A percentile compares a stretch with the other conserved stretches of the same genome.
Evolutionary conservation across 1,140 invertebrate genomes (phyloP).

Genomic region (Calosoma granatense): DNA sequence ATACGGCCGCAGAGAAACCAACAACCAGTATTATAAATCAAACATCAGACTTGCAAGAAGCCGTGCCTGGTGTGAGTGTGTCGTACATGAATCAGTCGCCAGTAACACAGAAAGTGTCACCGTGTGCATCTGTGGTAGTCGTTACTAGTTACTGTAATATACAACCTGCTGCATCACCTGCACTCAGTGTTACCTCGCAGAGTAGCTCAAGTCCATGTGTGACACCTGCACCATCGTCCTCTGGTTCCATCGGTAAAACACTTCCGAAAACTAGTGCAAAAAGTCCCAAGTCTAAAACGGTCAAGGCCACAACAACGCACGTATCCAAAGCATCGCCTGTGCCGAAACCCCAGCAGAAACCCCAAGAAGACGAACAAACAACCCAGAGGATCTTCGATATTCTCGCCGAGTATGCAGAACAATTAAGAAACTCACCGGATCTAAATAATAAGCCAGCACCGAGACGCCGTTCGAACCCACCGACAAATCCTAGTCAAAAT

Average conservation of each 20-base stretch:
- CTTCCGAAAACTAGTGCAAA: conserved; percentile 44
- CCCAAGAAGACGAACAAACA: conserved; percentile 70
- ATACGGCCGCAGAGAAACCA: conserved; percentile 15
- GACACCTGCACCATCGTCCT: conserved; percentile 40
- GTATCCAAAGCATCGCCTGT: conserved; percentile 54
- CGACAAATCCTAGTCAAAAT: conserved; percentile 55
- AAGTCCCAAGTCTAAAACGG: conserved; percentile 41
- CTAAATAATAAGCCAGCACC: conserved; percentile 72
- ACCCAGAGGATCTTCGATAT: conserved; percentile 72
- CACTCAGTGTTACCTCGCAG: conserved; percentile 48
- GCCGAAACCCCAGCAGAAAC: conserved; percentile 60
- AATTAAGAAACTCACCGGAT: conserved; percentile 67
- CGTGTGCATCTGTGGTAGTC: conserved; percentile 44
- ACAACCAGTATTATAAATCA: conserved; percentile 13
- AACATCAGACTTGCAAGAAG: conserved; percentile 12
- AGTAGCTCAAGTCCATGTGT: conserved; percentile 50
- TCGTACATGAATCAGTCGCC: conserved; percentile 39
- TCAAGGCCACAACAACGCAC: conserved; percentile 44
- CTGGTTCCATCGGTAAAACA: conserved; percentile 37
- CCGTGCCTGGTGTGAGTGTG: conserved; percentile 28
- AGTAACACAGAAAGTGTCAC: conserved; percentile 36
- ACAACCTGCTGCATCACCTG: conserved; percentile 48
- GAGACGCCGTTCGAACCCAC: conserved; percentile 59
- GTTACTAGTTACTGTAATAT: conserved; percentile 38
- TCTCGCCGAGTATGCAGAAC: conserved; percentile 69